phyloP scores from a whole-genome alignment of 1,140 invertebrate species.

The Drosophila persimilis region DNA sequence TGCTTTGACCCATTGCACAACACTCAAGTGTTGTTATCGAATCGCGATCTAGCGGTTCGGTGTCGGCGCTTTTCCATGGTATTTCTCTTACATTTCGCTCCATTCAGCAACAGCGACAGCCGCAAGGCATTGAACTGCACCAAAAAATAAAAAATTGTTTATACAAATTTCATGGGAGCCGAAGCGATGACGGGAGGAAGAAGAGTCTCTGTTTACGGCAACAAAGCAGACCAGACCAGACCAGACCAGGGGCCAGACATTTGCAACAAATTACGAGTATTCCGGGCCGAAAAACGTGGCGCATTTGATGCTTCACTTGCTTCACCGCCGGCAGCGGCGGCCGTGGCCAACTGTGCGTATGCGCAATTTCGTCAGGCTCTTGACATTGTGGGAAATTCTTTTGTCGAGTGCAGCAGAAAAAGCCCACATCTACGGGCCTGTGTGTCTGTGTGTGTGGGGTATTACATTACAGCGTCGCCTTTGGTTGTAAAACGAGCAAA shows the following conservation, averaged over 20 bases:
- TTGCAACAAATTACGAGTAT: slow-evolving; percentile 35
- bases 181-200: too few species aligned
- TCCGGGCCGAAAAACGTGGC: slow-evolving; percentile 21
- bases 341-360: slow-evolving; percentile 61
- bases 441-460: slow-evolving; percentile 19
- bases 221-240: background rate
- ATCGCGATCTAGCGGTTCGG: background rate
- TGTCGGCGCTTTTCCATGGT: background rate
- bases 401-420: slow-evolving; percentile 68
- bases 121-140: slow-evolving; percentile 48
- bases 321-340: slow-evolving; percentile 11
- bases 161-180: slow-evolving; percentile 6
- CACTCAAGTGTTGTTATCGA: too few species aligned
- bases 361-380: slow-evolving; percentile 57
- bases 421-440: background rate
- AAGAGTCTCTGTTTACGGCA: slow-evolving; percentile 8
- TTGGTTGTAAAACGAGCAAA: slow-evolving; percentile 48
- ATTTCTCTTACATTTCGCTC: background rate
- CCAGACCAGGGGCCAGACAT: background rate
- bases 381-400: slow-evolving; percentile 76
- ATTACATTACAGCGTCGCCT: slow-evolving; percentile 56
- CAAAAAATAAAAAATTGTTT: slow-evolving; percentile 21
- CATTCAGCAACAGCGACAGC: background rate
- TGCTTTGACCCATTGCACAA: background rate
- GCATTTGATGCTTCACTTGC: slow-evolving; percentile 29